These are phyloP conservation scores for Helicoverpa zea DNA, from an alignment of 1,140 invertebrate species.

Conservation along the genomic window DNA sequence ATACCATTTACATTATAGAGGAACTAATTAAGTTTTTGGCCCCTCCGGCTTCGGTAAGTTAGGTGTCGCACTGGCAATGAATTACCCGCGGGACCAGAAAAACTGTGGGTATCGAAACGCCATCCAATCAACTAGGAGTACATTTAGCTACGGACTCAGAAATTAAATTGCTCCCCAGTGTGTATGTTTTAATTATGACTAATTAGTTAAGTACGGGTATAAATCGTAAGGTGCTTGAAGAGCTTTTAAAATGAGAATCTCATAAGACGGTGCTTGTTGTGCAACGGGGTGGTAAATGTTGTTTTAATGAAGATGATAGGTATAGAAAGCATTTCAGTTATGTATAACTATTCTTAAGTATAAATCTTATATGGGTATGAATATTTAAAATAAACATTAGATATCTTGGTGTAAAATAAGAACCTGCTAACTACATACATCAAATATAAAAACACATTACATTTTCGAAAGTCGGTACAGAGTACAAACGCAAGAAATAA, in stretches of 20 bases:
- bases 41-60: constrained; percentile 49
- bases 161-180: constrained; percentile 19
- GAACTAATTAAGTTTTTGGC: constrained; percentile 50
- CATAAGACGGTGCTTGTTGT: no score
- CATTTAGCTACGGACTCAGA: constrained; percentile 1
- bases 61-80: constrained; percentile 41
- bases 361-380: no score
- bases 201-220: constrained; percentile 6
- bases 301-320: no score
- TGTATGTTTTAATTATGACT: constrained; percentile 17
- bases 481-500: neutral
- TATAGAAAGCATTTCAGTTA: no score
- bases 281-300: no score
- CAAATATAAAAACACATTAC: no score
- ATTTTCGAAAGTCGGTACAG: neutral
- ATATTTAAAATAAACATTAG: no score
- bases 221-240: no score
- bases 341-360: no score
- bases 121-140: constrained; percentile 31
- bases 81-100: constrained; percentile 44
- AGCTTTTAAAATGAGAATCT: no score
- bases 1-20: constrained; percentile 22
- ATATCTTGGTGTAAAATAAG: neutral
- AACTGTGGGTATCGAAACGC: constrained; percentile 22
- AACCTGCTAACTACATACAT: neutral